Base-by-base conservation (phyloP, 2,888 invertebrate genomes). In the Azorinus chamasolen region DNA sequence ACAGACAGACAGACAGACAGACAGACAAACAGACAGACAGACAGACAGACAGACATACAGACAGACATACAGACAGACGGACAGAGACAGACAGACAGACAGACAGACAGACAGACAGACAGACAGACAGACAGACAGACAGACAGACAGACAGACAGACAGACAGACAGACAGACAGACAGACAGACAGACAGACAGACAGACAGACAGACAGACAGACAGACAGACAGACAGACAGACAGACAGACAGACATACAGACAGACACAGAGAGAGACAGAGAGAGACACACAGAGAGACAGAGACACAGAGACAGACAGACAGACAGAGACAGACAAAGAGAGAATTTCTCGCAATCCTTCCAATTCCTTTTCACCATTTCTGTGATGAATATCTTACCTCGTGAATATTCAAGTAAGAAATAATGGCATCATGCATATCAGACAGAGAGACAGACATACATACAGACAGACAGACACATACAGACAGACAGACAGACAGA, bases 1-100 rank as follows among this genome's bases (percentile, higher is more conserved):
- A 53, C 53, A 53, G 53, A 53, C 53, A 53, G 53, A 53, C 53
- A 53, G 53, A 53, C 53, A 53, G 53, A 53, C 53, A 53, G 53
- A 53, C 53, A 53, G n/a, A n/a, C n/a, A n/a, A n/a, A n/a, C n/a
- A n/a, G n/a, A n/a, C n/a, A n/a, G n/a, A n/a, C n/a, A n/a, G n/a
- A n/a, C n/a, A n/a, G n/a, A n/a, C n/a, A n/a, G n/a, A n/a, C n/a
- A n/a, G n/a, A n/a, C n/a, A n/a, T n/a, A n/a, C n/a, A n/a, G n/a
- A n/a, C n/a, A n/a, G n/a, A n/a, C n/a, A n/a, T n/a, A n/a, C n/a
- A n/a, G n/a, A n/a, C n/a, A n/a, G n/a, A n/a, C n/a, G n/a, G n/a
- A n/a, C n/a, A n/a, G n/a, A n/a, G n/a, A n/a, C n/a, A n/a, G n/a
- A n/a, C n/a, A n/a, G 53, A 53, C 53, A 53, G 53, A 53, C 53